Conservation (phyloP, 1,140 invertebrate genomes). For the Pogonus chalceus region DNA sequence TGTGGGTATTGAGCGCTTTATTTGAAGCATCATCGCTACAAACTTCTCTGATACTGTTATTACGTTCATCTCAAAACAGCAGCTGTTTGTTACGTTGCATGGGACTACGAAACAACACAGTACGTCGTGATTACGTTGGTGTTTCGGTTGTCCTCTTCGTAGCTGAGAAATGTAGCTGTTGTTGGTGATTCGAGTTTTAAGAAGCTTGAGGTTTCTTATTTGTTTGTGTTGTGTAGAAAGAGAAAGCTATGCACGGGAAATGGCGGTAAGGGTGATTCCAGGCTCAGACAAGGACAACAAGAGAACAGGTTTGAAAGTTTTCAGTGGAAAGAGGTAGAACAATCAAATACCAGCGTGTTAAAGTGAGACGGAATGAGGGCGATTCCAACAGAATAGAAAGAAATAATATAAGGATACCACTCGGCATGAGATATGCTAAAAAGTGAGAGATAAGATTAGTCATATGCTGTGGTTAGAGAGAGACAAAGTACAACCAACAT, state of each 20-base stretch:
- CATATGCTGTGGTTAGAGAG: background rate
- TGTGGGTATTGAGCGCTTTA: background rate
- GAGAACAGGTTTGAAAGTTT: constrained; percentile 3
- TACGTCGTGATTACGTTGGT: too few species aligned
- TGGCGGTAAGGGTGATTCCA: constrained; percentile 5
- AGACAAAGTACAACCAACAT: constrained; percentile 21
- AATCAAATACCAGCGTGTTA: background rate
- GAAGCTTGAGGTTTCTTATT: too few species aligned
- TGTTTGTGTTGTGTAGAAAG: background rate
- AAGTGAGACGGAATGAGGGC: background rate
- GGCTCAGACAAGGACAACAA: constrained; percentile 5
- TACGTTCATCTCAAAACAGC: background rate
- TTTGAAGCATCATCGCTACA: background rate
- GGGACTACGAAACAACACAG: too few species aligned
- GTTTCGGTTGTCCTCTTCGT: too few species aligned
- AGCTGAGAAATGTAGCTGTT: too few species aligned
- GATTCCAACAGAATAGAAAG: constrained; percentile 6
- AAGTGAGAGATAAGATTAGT: background rate
- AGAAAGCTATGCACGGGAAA: constrained; percentile 5
- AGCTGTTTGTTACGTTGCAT: background rate
- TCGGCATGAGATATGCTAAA: background rate
- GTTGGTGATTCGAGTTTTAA: too few species aligned
- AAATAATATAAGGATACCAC: constrained; percentile 5
- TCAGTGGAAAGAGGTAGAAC: background rate
- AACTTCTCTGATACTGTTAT: background rate